phyloP scores from a whole-genome alignment of 2,888 invertebrate genomes.

The Zygothrica quintamaculata region DNA sequence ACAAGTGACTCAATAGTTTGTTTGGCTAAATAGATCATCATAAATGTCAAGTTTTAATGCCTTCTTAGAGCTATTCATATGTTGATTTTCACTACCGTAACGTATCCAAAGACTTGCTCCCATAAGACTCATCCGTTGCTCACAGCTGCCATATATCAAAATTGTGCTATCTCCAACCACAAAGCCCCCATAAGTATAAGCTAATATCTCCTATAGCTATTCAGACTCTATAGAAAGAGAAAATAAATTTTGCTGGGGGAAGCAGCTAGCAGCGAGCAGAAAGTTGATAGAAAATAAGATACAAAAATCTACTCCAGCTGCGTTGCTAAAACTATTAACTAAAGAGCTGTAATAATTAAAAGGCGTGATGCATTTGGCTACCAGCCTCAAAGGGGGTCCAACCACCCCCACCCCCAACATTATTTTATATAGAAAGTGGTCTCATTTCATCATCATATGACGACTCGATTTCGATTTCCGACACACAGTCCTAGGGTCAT shows the following conservation, averaged over 20 bases:
- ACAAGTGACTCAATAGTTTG: conserved; percentile 44
- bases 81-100: conserved; percentile 59
- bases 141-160: conserved; percentile 57
- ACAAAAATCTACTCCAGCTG: conserved; percentile 67
- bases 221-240: conserved; percentile 2
- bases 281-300: neutral
- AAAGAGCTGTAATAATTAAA: conserved; percentile 78
- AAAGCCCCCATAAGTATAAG: conserved; percentile 51
- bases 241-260: conserved; percentile 8
- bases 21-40: conserved; percentile 74
- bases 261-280: neutral
- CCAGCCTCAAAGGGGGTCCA: conserved; percentile 37
- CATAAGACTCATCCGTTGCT: conserved; percentile 17
- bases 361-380: conserved; percentile 68
- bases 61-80: conserved; percentile 59
- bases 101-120: conserved; percentile 27
- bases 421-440: conserved; percentile 56
- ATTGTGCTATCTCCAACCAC: conserved; percentile 48
- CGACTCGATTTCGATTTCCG: conserved; percentile 72
- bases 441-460: conserved; percentile 71
- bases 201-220: no score
- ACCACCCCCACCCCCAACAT: no score
- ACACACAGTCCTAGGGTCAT: conserved; percentile 54
- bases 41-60: conserved; percentile 70
- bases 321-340: conserved; percentile 77